These are phyloP conservation scores for Dipodomys stephensi DNA, from an alignment of 2,113 vertebrate genomes.

Conservation along the genomic window DNA sequence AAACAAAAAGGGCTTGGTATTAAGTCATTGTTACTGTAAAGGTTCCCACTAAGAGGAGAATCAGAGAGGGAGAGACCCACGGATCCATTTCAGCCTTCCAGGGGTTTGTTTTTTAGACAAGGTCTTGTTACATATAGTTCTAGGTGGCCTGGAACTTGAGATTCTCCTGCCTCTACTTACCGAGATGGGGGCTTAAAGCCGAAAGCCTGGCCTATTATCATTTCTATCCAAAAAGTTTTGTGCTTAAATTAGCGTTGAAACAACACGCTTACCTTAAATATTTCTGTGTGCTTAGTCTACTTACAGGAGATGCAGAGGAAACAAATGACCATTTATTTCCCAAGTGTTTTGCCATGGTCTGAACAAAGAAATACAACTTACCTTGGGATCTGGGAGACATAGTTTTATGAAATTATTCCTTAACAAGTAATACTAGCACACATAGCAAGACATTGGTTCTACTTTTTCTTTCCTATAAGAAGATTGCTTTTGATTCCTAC, in stretches of 20 bases:
- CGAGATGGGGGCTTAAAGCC: too few relatives aligned
- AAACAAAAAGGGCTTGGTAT: too few relatives aligned
- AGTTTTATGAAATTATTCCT: neutral
- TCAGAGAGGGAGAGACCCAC: too few relatives aligned
- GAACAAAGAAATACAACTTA: neutral
- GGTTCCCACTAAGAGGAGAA: too few relatives aligned
- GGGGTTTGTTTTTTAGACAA: neutral
- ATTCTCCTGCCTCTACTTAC: neutral
- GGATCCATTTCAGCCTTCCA: too few relatives aligned
- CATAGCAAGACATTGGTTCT: neutral
- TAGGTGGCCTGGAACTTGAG: neutral
- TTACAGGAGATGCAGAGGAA: neutral
- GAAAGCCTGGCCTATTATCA: neutral
- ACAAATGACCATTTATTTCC: neutral
- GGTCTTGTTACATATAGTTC: neutral
- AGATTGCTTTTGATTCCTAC: neutral
- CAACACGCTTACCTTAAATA: neutral
- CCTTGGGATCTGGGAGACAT: neutral
- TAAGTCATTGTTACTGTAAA: too few relatives aligned
- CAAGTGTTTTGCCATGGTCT: neutral
- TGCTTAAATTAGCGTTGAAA: neutral
- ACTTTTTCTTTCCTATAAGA: neutral
- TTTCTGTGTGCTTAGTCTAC: neutral
- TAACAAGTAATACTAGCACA: neutral
- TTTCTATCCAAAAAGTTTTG: neutral